Evolutionary conservation across 2,113 vertebrate genomes (phyloP), one percentile per base, ranked within the genome.

Genomic region (Nothocercus julius): DNA sequence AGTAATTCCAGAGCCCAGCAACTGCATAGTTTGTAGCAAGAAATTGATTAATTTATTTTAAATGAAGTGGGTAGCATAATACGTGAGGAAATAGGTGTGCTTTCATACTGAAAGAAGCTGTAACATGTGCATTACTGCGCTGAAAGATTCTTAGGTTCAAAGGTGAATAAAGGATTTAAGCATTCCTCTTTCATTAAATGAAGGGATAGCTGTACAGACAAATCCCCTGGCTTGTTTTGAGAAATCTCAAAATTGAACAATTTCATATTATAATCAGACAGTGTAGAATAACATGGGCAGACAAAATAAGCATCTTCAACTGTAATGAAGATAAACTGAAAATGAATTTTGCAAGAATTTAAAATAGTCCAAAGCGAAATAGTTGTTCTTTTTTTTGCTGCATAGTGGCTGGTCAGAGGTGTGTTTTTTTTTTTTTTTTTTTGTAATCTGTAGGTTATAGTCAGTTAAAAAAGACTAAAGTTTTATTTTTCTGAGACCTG

Each of bases 271-370:
- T 76, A 69, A 56, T 34, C 34, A 9, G 45, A 1, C 14, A 42
- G 16, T 24, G 16, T 25, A 62, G 44, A 64, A 34, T 4, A 44
- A 15, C 66, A 78, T 32, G 73, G 69, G 19, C 67, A 92, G 89
- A 53, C 92, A 94, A 82, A 96, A 87, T 84, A 91, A 91, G 24
- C 45, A 7, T 76, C 70, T 95, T 92, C 82, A 89, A 28, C 67
- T 73, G 74, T 53, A 75, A 70, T 24, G 70, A 62, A 82, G 87
- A 8, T 76, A 92, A 89, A 89, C 28, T 64, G n/a, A 13, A 75
- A 79, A 78, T 51, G 77, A 18, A 64, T 92, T 92, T 78, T 93
- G 51, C n/a, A 64, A 36, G 62, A 85, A 72, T 75, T 92, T 42
- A 28, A 36, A 75, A 44, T 70, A 20, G 62, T 82, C 61, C 18